Base-by-base conservation (phyloP, 1,140 invertebrate species). In the Dysdera silvatica region DNA sequence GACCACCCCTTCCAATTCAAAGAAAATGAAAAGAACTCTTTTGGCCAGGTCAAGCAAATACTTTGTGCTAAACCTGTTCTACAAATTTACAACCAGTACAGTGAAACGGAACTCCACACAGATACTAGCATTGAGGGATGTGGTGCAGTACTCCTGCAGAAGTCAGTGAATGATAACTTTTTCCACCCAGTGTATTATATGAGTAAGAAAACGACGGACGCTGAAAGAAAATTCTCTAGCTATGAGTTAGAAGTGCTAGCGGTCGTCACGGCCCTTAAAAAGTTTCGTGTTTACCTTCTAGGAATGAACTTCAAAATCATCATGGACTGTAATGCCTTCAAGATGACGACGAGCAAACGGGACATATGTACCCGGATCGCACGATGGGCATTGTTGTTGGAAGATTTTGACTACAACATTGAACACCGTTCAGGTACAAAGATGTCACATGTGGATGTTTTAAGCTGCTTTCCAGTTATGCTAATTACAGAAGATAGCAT, bases 221-320 rank as follows among this genome's bases (percentile, higher is more conserved):
- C 48, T 14, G 70, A 72, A 60, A 54, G 67, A 18, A 48, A 59
- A n/a, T 71, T 59, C 51, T 6, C 58, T 10, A 61, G 52, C 6
- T 45, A 48, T 8, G 67, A 72, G 23, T 32, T 72, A 49, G 70
- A 72, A 57, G 29, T 61, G 8, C 57, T 78, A 18, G 75, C 77
- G 5, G 58, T 78, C 4, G 65, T 76, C 16, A 65, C 69, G 63
- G 70, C 72, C 1, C 33, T 78, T n/a, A 0, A 76, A 75, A 76
- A 71, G 77, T 80, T 79, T 74, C 75, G 72, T 73, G 76, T 77
- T 24, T 80, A 80, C 73, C 76, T 79, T 0, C 59, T 73, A 24
- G 76, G 73, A 2, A 37, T 32, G 14, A 8, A 32, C 10, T 67
- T 67, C 28, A 61, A 53, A 54, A 37, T 67, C 0, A 33, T 66